phyloP scores from a whole-genome alignment of 2,797 vertebrate genomes.

The Danionella dracula region DNA sequence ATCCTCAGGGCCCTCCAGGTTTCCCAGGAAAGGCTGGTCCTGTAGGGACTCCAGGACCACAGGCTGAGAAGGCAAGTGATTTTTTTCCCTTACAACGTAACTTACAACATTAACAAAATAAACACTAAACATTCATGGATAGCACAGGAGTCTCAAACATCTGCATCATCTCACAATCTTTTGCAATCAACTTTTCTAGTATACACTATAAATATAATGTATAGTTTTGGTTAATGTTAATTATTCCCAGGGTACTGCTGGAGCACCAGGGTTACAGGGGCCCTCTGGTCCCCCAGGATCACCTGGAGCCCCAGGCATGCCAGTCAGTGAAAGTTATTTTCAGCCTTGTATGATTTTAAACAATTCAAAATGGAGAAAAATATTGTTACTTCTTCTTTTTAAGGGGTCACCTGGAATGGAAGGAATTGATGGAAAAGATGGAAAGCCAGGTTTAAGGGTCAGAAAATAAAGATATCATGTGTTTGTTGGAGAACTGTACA shows the following conservation, averaged over 20 bases:
- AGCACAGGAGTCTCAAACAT: background rate
- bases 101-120: no score
- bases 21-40: slow-evolving; percentile 82
- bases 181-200: background rate
- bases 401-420: slow-evolving; percentile 88
- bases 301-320: slow-evolving; percentile 80
- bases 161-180: background rate
- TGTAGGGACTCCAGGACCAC: slow-evolving; percentile 72
- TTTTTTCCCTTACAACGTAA: no score
- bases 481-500: background rate
- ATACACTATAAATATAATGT: background rate
- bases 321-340: slow-evolving; percentile 54
- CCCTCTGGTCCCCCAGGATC: slow-evolving; percentile 77
- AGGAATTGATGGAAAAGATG: slow-evolving; percentile 88
- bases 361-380: no score
- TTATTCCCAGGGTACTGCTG: slow-evolving; percentile 74
- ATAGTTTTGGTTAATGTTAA: background rate
- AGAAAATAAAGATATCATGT: slow-evolving; percentile 42
- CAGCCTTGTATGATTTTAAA: background rate
- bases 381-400: background rate
- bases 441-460: slow-evolving; percentile 85
- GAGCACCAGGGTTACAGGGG: slow-evolving; percentile 76
- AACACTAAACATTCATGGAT: no score
- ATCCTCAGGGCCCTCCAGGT: slow-evolving; percentile 86
- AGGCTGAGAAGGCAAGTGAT: slow-evolving; percentile 80